Evolutionary conservation across 2,113 vertebrate species (phyloP), one percentile per base, ranked within the genome.

Genomic region (Mionectes macconnelli): DNA sequence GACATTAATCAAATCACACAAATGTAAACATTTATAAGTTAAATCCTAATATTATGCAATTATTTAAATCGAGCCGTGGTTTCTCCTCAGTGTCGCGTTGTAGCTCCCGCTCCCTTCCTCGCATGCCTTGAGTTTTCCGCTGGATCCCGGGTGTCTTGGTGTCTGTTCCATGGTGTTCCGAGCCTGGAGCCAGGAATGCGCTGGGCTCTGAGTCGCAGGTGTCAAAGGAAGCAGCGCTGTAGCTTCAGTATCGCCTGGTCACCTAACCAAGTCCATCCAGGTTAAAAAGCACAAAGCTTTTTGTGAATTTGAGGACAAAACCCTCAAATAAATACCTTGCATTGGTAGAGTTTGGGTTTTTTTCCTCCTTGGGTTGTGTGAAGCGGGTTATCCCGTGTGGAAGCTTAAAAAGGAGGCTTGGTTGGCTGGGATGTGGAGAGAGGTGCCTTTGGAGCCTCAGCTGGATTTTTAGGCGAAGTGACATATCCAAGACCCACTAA

Each of bases 11-110:
- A 90, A 93, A 90, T 93, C 95, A 63, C 93, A 60, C 93, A 87
- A 94, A 94, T 90, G 84, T 95, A 95, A 97, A 96, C 91, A 96
- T 94, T 94, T 94, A 68, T 84, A 89, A 97, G 91, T 94, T 91
- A 95, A 94, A 94, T 87, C 87, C 86, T 94, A 94, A 94, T 86
- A 90, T 92, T 94, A 87, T 94, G 88, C 80, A 95, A 92, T 97
- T 96, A 95, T 97, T 97, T 96, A 95, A 97, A 97, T 95, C 83
- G 35, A 93, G 85, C 42, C 14, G 13, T 39, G 77, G 1, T 70
- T 89, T 78, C 70, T 40, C 87, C 74, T 88, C 35, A 1, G 33
- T 18, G 67, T 47, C 13, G 6, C 4, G 30, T 27, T 21, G 35
- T 52, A 35, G 74, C 53, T 85, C 90, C 47, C 4, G 8, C 49